Evolutionary conservation across 2,888 invertebrate species (phyloP), one percentile per base, ranked within the genome.

Genomic region (Caenorhabditis becei): DNA sequence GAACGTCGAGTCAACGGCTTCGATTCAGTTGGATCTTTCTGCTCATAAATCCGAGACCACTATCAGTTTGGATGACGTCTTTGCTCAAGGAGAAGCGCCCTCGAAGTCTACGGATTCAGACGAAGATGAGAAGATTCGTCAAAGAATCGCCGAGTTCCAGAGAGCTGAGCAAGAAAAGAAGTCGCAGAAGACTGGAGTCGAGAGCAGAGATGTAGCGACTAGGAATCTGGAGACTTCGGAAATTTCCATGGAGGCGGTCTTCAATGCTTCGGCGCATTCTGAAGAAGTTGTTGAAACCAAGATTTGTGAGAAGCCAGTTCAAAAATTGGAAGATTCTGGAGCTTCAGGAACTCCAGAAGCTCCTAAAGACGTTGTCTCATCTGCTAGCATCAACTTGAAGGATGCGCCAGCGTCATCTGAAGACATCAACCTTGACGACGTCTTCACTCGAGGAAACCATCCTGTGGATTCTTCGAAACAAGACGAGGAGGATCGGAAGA

Each of bases 211-310:
- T n/a, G n/a, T n/a, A n/a, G n/a, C n/a, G n/a, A n/a, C n/a, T n/a
- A n/a, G n/a, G n/a, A n/a, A n/a, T n/a, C 61, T 78, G 18, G 66
- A 61, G 16, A 72, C 67, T 16, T 69, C 74, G 1, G 44, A 66
- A 5, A 77, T 80, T 23, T 62, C 54, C 4, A 67, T 80, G 35
- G 74, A 80, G 28, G 74, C 74, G 35, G 59, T 80, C 11, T 80
- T 80, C 67, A 67, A 74, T 18, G 37, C 16, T 37, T 67, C 56
- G 24, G 20, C n/a, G n/a, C n/a, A n/a, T n/a, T n/a, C n/a, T n/a
- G n/a, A n/a, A n/a, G n/a, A n/a, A n/a, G n/a, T n/a, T n/a, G n/a
- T n/a, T n/a, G n/a, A n/a, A n/a, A n/a, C n/a, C n/a, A n/a, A n/a
- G n/a, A n/a, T n/a, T n/a, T n/a, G n/a, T n/a, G n/a, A n/a, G n/a